Base-by-base conservation (phyloP, 2,888 invertebrate genomes). In the Ochropleura leucogaster region DNA sequence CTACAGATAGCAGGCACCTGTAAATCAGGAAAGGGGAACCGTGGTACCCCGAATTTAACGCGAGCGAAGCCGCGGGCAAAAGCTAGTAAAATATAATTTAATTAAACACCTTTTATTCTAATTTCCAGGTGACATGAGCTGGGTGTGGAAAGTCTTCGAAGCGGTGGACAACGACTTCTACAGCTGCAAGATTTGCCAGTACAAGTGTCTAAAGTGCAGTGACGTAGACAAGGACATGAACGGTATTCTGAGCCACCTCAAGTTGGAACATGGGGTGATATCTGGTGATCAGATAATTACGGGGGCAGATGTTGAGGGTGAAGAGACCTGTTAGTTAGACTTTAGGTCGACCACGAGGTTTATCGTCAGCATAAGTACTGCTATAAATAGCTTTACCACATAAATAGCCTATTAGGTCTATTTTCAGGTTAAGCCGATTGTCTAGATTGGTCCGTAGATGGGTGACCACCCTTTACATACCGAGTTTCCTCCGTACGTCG, bases 71-170 rank as follows among this genome's bases (percentile, higher is more conserved):
- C n/a, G n/a, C n/a, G n/a, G n/a, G n/a, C n/a, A n/a, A n/a, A n/a
- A n/a, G n/a, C 3, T 30, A 30, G 3, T 30, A 30, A 30, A 30
- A 30, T 30, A 30, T 30, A 30, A 30, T 30, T 30, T 30, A 30
- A 30, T 30, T 30, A 30, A 7, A 18, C 3, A 18, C 18, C 12
- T 1, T 12, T 46, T n/a, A 47, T 40, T 68, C n/a, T 60, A 3
- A 71, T 68, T 90, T 91, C 42, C 92, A 93, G 94, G 91, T 10
- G 93, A 94, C 83, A 89, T 90, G 82, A 88, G 83, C 74, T 96
- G 96, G 96, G 91, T 96, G 0, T 96, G 96, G 96, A 96, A 96
- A 78, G 95, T 96, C 51, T 96, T 96, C 76, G 94, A 94, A 49
- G 84, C 73, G 14, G 88, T 85, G 3, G 93, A 93, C 3, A 90